These are phyloP conservation scores for Hippolais icterina DNA, from an alignment of 2,113 vertebrate genomes.

Conservation along the genomic window DNA sequence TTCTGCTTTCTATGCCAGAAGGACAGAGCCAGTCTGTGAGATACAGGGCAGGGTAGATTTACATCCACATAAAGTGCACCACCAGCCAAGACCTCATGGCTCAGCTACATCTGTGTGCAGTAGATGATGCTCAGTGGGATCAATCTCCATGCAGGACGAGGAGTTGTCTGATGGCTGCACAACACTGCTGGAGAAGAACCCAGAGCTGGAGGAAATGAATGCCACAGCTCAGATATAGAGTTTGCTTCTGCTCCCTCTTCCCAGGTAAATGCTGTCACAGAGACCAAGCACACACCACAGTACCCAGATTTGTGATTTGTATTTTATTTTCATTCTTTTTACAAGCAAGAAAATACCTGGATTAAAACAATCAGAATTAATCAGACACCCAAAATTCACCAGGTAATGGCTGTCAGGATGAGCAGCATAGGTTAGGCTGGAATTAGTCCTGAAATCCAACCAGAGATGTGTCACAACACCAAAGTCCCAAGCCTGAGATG, in stretches of 20 bases:
- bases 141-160: not conserved
- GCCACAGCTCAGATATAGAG: fast-evolving
- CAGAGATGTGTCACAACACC: not conserved
- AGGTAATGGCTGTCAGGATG: not conserved
- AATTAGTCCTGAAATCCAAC: not conserved
- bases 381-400: not conserved
- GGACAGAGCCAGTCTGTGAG: not conserved
- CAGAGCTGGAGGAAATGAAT: not conserved
- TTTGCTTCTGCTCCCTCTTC: not conserved
- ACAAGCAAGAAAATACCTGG: not conserved
- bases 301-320: not conserved
- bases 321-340: conserved; percentile 35
- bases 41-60: not conserved
- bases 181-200: not conserved
- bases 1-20: not conserved
- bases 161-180: not conserved
- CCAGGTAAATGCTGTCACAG: not conserved
- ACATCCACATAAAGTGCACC: not conserved
- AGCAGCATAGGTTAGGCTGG: not conserved
- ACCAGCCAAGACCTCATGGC: not conserved
- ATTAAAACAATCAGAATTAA: conserved; percentile 24
- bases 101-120: not conserved
- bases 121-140: not conserved
- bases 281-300: not conserved
- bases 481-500: not conserved